phyloP scores from a whole-genome alignment of 2,113 vertebrate species.

The Bubo blakistoni region DNA sequence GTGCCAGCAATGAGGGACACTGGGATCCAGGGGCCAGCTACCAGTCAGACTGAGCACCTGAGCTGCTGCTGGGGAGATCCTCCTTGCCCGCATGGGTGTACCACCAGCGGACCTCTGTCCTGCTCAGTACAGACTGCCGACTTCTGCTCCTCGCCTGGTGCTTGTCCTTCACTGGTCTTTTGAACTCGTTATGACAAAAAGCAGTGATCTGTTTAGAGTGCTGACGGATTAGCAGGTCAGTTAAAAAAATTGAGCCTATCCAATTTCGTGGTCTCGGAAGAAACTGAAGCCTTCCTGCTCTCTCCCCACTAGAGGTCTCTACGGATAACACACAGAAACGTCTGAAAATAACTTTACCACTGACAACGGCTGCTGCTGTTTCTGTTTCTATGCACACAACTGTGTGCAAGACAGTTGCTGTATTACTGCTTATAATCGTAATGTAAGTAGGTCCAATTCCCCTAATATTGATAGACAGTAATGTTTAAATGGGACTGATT shows the following conservation, averaged over 20 bases:
- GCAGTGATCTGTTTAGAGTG: fast-evolving
- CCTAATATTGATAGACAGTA: background rate
- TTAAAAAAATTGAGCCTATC: background rate
- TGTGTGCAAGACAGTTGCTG: background rate
- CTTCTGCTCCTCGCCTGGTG: background rate
- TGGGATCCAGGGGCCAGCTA: background rate
- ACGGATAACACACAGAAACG: background rate
- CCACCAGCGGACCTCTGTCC: background rate
- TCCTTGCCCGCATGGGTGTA: fast-evolving
- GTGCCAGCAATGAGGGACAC: background rate
- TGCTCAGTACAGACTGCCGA: no score
- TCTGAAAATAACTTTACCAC: background rate
- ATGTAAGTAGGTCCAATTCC: background rate
- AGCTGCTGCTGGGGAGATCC: background rate
- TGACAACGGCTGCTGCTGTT: background rate
- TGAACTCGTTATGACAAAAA: background rate
- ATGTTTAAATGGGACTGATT: background rate
- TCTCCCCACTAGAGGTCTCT: background rate
- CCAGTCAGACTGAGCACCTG: no score
- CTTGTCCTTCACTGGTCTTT: background rate
- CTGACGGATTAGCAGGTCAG: background rate
- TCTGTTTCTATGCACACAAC: background rate
- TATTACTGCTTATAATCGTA: background rate
- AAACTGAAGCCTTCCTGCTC: background rate
- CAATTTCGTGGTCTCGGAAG: background rate